phyloP scores from a whole-genome alignment of 2,113 vertebrate species.

The Onychorhynchus coronatus region DNA sequence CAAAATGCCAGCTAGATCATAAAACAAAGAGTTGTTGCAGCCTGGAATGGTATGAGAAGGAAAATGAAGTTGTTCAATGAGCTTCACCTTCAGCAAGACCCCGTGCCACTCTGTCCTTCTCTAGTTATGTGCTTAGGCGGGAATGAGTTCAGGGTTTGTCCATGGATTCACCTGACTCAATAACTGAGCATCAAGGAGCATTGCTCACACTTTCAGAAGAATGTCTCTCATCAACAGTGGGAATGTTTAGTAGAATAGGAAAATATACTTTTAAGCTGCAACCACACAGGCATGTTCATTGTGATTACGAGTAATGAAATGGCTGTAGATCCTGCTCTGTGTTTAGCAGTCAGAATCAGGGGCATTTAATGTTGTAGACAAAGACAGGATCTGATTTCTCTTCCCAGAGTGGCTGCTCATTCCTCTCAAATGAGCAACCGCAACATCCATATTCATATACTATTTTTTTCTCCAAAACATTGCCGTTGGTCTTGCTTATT shows the following conservation, averaged over 20 bases:
- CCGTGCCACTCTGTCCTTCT: not conserved
- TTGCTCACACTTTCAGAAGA: not conserved
- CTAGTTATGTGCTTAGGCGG: not conserved
- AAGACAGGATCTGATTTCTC: constrained; percentile 16
- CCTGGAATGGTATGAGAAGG: not conserved
- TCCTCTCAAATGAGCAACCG: not conserved
- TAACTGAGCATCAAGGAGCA: not conserved
- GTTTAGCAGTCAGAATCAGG: not conserved
- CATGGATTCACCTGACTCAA: not conserved
- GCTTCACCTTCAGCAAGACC: not conserved
- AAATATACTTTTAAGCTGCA: not conserved
- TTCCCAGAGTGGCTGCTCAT: not conserved
- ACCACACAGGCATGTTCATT: not conserved
- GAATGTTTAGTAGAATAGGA: not conserved
- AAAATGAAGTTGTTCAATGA: not conserved
- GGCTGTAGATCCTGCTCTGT: not conserved
- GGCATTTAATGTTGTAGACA: constrained; percentile 7
- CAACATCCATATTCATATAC: not conserved
- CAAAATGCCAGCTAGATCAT: not conserved
- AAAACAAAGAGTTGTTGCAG: not conserved
- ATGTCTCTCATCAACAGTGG: not conserved
- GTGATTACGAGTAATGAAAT: constrained; percentile 1
- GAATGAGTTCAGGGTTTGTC: not conserved
- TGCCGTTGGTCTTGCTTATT: not conserved
- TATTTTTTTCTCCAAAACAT: not conserved